Evolutionary conservation across 2,113 vertebrate species (phyloP).

Genomic region (Chaetura pelagica): DNA sequence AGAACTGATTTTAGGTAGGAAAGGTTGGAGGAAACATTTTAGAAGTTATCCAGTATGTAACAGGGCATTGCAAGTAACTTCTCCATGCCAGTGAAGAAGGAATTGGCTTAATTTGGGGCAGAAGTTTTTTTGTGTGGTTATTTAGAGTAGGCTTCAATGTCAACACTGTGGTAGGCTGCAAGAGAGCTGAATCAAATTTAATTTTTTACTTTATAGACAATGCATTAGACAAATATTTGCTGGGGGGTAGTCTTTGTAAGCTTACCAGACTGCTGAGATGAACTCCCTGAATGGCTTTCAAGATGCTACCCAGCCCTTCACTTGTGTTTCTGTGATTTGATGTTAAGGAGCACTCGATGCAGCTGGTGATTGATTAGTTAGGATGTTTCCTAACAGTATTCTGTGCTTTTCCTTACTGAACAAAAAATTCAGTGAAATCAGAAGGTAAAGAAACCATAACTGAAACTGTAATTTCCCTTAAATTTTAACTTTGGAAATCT

Average conservation of each 20-base stretch:
- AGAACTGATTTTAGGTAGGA: background rate
- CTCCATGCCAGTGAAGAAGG: background rate
- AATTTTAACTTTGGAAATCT: background rate
- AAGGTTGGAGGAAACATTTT: background rate
- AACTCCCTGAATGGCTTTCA: background rate
- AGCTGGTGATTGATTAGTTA: background rate
- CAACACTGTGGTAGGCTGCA: background rate
- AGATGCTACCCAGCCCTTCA: background rate
- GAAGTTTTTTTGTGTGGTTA: background rate
- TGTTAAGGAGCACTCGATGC: background rate
- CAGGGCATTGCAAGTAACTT: background rate
- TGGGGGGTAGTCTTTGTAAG: background rate
- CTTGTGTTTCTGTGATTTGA: background rate
- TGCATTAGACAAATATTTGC: background rate
- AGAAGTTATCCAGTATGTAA: background rate
- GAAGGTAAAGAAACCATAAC: background rate
- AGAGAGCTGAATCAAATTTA: accelerated
- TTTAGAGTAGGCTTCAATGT: background rate
- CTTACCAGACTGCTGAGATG: background rate
- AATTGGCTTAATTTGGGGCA: background rate
- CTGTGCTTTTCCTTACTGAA: background rate
- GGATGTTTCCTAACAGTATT: background rate
- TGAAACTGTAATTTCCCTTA: background rate
- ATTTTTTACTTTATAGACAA: background rate
- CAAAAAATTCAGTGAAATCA: background rate